Evolutionary conservation across 2,113 vertebrate species (phyloP).

Genomic region (Sakesphorus luctuosus): DNA sequence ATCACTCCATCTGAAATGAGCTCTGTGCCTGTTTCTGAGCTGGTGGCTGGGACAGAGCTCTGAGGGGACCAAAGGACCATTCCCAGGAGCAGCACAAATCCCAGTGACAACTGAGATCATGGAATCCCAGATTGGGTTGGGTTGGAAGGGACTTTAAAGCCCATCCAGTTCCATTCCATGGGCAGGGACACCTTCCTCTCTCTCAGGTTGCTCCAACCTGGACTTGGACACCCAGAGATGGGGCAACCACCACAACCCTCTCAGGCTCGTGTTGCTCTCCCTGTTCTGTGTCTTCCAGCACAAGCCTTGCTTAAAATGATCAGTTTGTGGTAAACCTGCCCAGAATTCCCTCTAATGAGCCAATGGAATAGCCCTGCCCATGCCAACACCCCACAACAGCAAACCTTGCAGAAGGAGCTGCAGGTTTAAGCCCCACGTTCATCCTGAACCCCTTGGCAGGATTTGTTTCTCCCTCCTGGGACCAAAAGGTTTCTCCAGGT

Average conservation of each 20-base stretch:
- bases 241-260: too few species aligned
- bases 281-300: too few species aligned
- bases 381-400: background rate
- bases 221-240: too few species aligned
- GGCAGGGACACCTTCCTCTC: too few species aligned
- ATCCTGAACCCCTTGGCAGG: background rate
- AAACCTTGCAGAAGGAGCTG: fast-evolving
- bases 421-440: background rate
- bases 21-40: background rate
- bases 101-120: background rate
- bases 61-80: background rate
- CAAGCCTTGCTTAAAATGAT: too few species aligned
- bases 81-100: background rate
- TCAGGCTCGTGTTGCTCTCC: too few species aligned
- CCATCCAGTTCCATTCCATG: too few species aligned
- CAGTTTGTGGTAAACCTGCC: too few species aligned
- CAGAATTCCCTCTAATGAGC: background rate
- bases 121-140: background rate
- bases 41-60: background rate
- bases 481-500: too few species aligned
- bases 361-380: background rate
- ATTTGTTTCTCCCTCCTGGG: background rate
- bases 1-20: background rate
- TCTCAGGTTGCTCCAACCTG: too few species aligned
- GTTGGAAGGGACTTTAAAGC: background rate